These are phyloP conservation scores for Donacobius atricapilla DNA, from an alignment of 2,113 vertebrate genomes.

Conservation along the genomic window DNA sequence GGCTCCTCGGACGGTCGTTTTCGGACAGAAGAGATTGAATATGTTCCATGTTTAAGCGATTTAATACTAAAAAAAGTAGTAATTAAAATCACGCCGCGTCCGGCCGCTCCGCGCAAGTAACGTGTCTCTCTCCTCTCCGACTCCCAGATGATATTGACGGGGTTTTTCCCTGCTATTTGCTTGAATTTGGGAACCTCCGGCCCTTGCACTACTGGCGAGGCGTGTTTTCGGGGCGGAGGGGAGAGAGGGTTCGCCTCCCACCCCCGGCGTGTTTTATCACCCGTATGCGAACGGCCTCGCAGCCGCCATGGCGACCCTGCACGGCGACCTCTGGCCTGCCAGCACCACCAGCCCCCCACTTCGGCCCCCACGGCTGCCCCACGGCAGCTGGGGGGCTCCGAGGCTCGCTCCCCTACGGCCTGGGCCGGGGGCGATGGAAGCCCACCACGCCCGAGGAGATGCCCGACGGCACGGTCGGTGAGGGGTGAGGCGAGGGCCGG, in stretches of 20 bases:
- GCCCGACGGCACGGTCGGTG: background rate
- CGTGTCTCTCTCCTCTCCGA: background rate
- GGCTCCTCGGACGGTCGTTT: background rate
- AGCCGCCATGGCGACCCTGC: background rate
- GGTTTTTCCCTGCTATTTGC: fast-evolving
- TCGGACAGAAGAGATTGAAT: background rate
- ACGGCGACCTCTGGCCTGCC: background rate
- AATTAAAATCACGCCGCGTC: background rate
- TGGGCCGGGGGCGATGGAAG: background rate
- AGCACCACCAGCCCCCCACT: too few species aligned
- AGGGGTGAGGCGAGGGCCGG: too few species aligned
- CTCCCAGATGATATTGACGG: fast-evolving
- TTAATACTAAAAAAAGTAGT: background rate
- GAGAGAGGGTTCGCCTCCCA: fast-evolving
- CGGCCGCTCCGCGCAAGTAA: background rate
- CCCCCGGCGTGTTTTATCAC: background rate
- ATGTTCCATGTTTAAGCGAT: background rate
- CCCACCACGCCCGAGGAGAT: fast-evolving
- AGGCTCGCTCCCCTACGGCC: too few species aligned
- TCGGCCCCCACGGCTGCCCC: too few species aligned
- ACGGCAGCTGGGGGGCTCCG: background rate
- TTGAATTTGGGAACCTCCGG: background rate
- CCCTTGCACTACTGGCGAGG: too few species aligned
- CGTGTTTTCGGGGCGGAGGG: background rate
- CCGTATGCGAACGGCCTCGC: background rate